Evolutionary conservation across 2,113 vertebrate genomes (phyloP).

Genomic region (Coryphaenoides rupestris): DNA sequence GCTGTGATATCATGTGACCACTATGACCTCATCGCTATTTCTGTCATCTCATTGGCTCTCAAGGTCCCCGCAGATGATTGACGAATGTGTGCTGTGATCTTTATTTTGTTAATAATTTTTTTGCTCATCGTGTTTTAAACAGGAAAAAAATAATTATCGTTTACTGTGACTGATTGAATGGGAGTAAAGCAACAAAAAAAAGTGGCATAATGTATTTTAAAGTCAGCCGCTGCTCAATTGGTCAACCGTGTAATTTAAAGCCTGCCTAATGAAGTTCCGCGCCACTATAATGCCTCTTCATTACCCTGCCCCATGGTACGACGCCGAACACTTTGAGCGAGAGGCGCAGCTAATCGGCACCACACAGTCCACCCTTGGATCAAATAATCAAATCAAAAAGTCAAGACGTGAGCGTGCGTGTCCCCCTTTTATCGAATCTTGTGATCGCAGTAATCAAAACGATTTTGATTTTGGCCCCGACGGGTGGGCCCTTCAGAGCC

Average conservation of each 20-base stretch:
- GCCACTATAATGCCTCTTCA: slow-evolving; percentile 33
- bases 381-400: too few relatives aligned
- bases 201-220: slow-evolving; percentile 30
- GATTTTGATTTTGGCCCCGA: not conserved
- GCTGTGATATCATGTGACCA: too few relatives aligned
- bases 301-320: slow-evolving; percentile 28
- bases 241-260: slow-evolving; percentile 42
- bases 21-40: slow-evolving; percentile 8
- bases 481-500: not conserved
- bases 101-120: too few relatives aligned
- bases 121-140: slow-evolving; percentile 34
- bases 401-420: too few relatives aligned
- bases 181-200: slow-evolving; percentile 13
- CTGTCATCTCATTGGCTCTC: slow-evolving; percentile 38
- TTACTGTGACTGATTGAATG: slow-evolving; percentile 42
- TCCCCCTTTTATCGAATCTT: not conserved
- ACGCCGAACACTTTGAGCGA: slow-evolving; percentile 11
- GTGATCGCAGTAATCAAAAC: not conserved
- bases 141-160: slow-evolving; percentile 23
- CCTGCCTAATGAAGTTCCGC: slow-evolving; percentile 31
- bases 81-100: slow-evolving; percentile 14
- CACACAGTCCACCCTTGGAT: too few relatives aligned
- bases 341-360: too few relatives aligned
- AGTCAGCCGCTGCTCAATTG: slow-evolving; percentile 34
- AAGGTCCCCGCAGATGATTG: slow-evolving; percentile 21